Conservation (phyloP, 2,888 invertebrate species). For the Yponomeuta sedellus region DNA sequence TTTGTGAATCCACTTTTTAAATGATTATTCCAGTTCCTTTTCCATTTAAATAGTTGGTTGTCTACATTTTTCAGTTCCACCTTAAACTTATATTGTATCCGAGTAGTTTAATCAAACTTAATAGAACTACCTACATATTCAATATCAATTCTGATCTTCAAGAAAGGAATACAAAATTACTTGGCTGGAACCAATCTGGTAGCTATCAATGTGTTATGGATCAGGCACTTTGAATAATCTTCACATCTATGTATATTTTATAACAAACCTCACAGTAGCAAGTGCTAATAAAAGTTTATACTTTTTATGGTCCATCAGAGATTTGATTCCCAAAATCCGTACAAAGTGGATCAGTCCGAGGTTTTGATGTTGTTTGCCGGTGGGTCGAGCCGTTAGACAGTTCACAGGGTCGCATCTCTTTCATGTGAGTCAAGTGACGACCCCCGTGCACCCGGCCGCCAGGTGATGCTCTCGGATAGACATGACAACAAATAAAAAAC, state of each 20-base stretch:
- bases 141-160: background rate
- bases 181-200: background rate
- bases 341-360: conserved; percentile 19
- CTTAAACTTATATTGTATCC: no score
- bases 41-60: no score
- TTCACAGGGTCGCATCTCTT: conserved; percentile 71
- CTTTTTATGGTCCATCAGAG: background rate
- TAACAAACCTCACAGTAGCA: background rate
- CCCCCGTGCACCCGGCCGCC: conserved; percentile 56
- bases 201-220: background rate
- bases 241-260: background rate
- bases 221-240: background rate
- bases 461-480: conserved; percentile 47
- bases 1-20: conserved; percentile 45
- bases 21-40: conserved; percentile 43
- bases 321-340: conserved; percentile 3
- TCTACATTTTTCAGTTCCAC: no score
- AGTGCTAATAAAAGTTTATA: background rate
- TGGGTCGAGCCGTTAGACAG: conserved; percentile 55
- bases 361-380: conserved; percentile 39
- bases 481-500: conserved; percentile 26
- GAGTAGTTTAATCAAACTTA: no score
- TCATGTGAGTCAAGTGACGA: conserved; percentile 70
- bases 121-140: background rate
- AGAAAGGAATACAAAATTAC: background rate